Base-by-base conservation (phyloP, 2,797 vertebrate genomes). In the Sciurus vulgaris region DNA sequence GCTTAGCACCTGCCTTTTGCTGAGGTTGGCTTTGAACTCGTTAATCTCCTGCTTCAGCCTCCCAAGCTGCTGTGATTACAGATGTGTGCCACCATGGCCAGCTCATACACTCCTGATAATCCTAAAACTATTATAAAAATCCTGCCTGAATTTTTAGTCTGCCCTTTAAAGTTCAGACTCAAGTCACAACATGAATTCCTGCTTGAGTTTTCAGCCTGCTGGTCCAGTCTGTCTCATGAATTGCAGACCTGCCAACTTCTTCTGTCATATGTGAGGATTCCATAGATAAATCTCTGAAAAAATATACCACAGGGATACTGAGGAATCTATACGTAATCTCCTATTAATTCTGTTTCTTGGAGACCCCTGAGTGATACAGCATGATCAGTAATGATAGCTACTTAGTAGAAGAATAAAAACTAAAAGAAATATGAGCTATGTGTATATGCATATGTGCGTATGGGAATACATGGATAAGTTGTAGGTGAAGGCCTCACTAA, bases 381-480 rank as follows among this genome's bases (percentile, higher is more conserved):
- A 54, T 56, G 44, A 26, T 30, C 35, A 54, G 17, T 81, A 81
- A 4, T 20, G 9, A 2, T 51, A 72, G 72, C 3, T 63, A 3
- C 54, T 41, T 13, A 38, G 26, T 33, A 49, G n/a, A 87, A 93
- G 79, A 63, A 77, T 56, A 86, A 92, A 84, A 85, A 38, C 33
- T 38, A 8, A 70, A 18, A 47, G n/a, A 5, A 91, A 33, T 9
- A 47, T 26, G 14, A 65, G 35, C 13, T 44, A 3, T 41, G 35
- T 35, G 44, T n/a, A 9, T 41, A 24, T 33, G 18, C 35, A 24
- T 15, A 26, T 10, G 6, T 3, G 10, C 1, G 0, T n/a, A 3
- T 65, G 20, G 38, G 70, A 73, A 12, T 22, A 24, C 22, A 41
- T 77, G 70, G 33, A 54, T 73, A 56, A 54, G 30, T 72, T 65